A percentile compares a stretch with the other conserved stretches of the same genome.
phyloP scores from a whole-genome alignment of 1,140 invertebrate species.

The Drosophila paulistorum region DNA sequence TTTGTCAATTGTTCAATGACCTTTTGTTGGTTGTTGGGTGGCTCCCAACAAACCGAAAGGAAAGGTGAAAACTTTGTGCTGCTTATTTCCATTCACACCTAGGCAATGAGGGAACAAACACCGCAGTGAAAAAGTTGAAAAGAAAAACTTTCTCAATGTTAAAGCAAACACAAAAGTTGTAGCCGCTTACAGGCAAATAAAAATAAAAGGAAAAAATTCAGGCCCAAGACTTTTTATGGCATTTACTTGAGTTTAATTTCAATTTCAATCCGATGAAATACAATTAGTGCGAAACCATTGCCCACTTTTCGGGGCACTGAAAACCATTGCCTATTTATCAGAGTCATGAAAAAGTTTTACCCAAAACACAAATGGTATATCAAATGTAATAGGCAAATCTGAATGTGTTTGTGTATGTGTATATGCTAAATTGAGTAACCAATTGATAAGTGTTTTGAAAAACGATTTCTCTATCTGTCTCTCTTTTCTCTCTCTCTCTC shows the following conservation, averaged over 20 bases:
- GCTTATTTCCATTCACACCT: slow-evolving; percentile 42
- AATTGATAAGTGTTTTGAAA: slow-evolving; percentile 57
- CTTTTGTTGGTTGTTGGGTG: slow-evolving; percentile 55
- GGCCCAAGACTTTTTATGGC: neutral
- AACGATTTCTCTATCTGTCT: slow-evolving; percentile 12
- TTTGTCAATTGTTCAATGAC: slow-evolving; percentile 73
- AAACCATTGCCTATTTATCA: slow-evolving; percentile 2
- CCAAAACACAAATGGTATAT: slow-evolving; percentile 21
- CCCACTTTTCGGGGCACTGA: slow-evolving; percentile 40
- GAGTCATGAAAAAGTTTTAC: neutral
- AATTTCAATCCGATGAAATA: slow-evolving; percentile 30
- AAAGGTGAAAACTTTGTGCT: slow-evolving; percentile 38
- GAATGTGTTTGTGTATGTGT: slow-evolving; percentile 31
- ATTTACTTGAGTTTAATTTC: slow-evolving; percentile 53
- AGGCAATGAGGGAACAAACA: slow-evolving; percentile 25
- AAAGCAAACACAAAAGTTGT: slow-evolving; percentile 67
- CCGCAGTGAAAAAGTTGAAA: slow-evolving; percentile 36
- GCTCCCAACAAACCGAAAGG: slow-evolving; percentile 14
- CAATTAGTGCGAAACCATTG: slow-evolving; percentile 50
- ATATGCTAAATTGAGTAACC: slow-evolving; percentile 49
- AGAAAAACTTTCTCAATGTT: slow-evolving; percentile 68
- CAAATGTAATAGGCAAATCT: slow-evolving; percentile 2
- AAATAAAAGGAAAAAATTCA: slow-evolving; percentile 20
- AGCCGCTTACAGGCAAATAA: slow-evolving; percentile 62
- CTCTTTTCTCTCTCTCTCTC: neutral